Percentiles rank a stretch among this genome's conserved stretches.
These are phyloP conservation scores for Odontamblyopus lacepedii DNA, from an alignment of 2,797 vertebrate genomes.

Conservation along the genomic window DNA sequence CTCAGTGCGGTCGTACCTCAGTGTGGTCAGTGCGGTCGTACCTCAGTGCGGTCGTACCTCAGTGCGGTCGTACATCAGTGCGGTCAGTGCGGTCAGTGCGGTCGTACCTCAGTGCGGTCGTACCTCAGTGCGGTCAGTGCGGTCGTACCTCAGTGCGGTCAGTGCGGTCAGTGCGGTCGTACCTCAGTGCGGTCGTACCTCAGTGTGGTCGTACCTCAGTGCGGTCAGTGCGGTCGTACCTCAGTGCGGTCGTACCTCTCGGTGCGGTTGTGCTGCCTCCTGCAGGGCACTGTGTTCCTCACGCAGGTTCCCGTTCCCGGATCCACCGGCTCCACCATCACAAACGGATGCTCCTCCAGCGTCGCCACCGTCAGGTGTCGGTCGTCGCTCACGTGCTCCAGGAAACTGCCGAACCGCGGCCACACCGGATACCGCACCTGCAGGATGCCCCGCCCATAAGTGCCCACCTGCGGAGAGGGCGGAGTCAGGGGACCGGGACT, in stretches of 20 bases:
- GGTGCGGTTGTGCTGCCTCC: constrained; percentile 88
- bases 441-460: constrained; percentile 82
- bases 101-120: no score
- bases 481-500: not conserved
- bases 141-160: no score
- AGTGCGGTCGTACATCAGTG: no score
- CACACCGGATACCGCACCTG: constrained; percentile 96
- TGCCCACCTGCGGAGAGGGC: constrained; percentile 3
- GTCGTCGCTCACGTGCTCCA: constrained; percentile 90
- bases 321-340: constrained; percentile 95
- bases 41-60: no score
- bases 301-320: constrained; percentile 90
- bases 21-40: no score
- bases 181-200: no score
- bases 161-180: no score
- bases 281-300: constrained; percentile 95
- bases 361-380: constrained; percentile 95
- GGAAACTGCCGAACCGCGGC: constrained; percentile 88
- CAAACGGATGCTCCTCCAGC: constrained; percentile 94
- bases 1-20: no score
- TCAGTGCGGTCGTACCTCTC: constrained; percentile 65
- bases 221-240: not conserved
- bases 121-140: no score
- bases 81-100: no score
- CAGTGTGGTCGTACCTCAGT: no score